Evolutionary conservation across 2,113 vertebrate species (phyloP).

Genomic region (Erinaceus europaeus): DNA sequence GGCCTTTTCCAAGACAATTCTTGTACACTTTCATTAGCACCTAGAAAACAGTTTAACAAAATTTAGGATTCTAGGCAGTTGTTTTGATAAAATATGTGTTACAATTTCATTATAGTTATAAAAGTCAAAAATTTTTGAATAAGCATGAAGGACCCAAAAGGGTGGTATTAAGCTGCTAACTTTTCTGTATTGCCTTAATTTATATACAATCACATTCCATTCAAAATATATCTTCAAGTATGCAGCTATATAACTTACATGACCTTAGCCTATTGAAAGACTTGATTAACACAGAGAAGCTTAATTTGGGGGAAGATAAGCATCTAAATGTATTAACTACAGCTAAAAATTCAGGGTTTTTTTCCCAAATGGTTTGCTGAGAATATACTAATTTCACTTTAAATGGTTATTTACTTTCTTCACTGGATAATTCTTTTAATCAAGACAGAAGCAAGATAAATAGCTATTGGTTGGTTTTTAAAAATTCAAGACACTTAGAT

Average conservation of each 20-base stretch:
- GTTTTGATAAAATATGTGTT: background rate
- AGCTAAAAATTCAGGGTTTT: too few species aligned
- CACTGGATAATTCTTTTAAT: background rate
- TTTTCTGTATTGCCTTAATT: background rate
- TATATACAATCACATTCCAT: background rate
- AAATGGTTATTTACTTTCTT: conserved; percentile 5
- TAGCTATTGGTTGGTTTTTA: background rate
- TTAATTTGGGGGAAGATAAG: conserved; percentile 10
- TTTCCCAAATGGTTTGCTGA: conserved; percentile 39
- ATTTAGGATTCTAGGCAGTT: background rate
- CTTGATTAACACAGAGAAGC: conserved; percentile 49
- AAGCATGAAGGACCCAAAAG: background rate
- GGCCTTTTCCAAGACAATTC: background rate
- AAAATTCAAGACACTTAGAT: background rate
- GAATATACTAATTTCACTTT: conserved; percentile 28
- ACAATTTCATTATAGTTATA: background rate
- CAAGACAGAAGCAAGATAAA: background rate
- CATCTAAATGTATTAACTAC: conserved; percentile 24
- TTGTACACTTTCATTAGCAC: background rate
- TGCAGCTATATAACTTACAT: background rate
- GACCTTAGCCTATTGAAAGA: background rate
- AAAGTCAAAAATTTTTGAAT: conserved; percentile 15
- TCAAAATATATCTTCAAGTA: background rate
- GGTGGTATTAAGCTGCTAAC: background rate
- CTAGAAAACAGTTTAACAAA: background rate